Evolutionary conservation across 2,888 invertebrate species (phyloP), one percentile per base, ranked within the genome.

Genomic region (Philaethria dido): DNA sequence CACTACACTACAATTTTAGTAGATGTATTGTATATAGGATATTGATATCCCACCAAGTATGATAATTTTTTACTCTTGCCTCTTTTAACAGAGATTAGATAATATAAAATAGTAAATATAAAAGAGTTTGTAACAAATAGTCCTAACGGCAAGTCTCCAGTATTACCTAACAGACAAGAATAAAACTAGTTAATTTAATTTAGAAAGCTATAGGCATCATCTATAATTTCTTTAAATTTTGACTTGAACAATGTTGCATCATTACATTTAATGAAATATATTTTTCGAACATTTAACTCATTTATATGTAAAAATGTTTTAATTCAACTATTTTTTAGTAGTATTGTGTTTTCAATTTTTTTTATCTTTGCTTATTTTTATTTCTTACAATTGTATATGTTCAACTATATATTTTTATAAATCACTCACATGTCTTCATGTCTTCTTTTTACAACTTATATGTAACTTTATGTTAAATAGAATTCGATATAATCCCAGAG

Each of bases 21-120:
- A 50, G 29, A 13, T 39, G 39, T 39, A 39, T 47, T 11, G 22
- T 47, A 22, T 57, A 39, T 39, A 55, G 20, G n/a, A 20, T 57
- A 20, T 61, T 57, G 50, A 52, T 20, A 61, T 70, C 77, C 77
- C 77, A 77, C 77, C 77, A 74, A 77, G 62, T 74, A 72, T 62
- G 57, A 65, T 67, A 64, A 64, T 57, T 22, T 62, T 44, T 18
- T 67, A 55, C 36, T 67, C 72, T 72, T 73, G 69, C 72, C 71
- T 47, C 47, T 45, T 65, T 48, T 16, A 52, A 54, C 52, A 36
- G 20, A 33, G 20, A 22, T 11, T 47, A 47, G 22, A 14, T 20
- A 22, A 11, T 22, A 47, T 22, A 47, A 47, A 18, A 18, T 52
- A 52, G 11, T 18, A 47, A 3, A 47, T 16, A 47, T 47, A 4